These are phyloP conservation scores for Anthoptus insignis DNA, from an alignment of 2,888 invertebrate genomes.

Conservation along the genomic window DNA sequence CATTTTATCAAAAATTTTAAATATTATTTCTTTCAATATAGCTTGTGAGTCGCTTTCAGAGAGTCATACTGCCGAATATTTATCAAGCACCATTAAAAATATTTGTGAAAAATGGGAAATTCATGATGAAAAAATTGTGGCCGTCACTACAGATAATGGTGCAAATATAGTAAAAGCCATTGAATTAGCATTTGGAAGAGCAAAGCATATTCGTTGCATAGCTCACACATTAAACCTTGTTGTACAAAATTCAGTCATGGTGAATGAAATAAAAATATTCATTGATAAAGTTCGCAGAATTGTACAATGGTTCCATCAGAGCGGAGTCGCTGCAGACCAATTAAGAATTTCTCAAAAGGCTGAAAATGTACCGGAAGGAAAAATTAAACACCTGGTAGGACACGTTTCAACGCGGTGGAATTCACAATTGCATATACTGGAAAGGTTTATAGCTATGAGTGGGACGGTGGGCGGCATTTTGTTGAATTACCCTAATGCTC, in stretches of 20 bases:
- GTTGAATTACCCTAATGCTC: constrained; percentile 50
- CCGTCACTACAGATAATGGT: too few species aligned
- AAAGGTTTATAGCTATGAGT: constrained; percentile 46
- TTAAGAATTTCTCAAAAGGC: constrained; percentile 49
- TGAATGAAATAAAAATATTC: constrained; percentile 47
- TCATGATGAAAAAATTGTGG: too few species aligned
- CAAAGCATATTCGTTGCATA: constrained; percentile 52
- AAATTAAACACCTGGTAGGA: constrained; percentile 51
- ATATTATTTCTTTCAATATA: too few species aligned
- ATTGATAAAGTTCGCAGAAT: constrained; percentile 53
- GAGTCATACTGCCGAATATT: too few species aligned
- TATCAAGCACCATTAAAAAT: too few species aligned
- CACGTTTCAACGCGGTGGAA: constrained; percentile 57
- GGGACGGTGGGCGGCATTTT: constrained; percentile 48
- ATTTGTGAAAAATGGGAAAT: too few species aligned
- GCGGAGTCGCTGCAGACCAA: constrained; percentile 51
- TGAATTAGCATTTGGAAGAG: constrained; percentile 49
- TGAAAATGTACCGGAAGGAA: constrained; percentile 50
- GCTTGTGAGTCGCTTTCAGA: too few species aligned
- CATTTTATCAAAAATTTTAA: too few species aligned
- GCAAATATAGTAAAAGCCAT: constrained; percentile 19
- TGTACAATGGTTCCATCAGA: constrained; percentile 52
- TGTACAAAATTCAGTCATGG: constrained; percentile 48
- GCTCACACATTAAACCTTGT: constrained; percentile 53
- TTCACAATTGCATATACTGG: constrained; percentile 48